Conservation (phyloP, 2,888 invertebrate genomes). For the Iselma pallidipennis region DNA sequence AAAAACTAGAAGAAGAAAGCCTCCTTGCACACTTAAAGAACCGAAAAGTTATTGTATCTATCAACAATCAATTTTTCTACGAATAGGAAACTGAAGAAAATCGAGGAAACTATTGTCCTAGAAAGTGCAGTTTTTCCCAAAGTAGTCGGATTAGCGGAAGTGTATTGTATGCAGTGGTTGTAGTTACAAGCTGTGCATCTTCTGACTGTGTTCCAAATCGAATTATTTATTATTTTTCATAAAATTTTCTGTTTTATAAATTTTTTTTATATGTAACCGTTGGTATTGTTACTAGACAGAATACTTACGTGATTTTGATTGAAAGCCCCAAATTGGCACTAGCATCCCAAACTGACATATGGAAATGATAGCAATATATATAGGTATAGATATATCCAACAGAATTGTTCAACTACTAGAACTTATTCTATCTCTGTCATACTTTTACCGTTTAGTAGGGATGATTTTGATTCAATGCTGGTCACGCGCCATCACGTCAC, state of each 20-base stretch:
- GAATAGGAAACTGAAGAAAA: no score
- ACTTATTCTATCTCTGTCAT: not conserved
- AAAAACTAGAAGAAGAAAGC: no score
- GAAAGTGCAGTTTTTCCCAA: no score
- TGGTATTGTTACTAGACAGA: no score
- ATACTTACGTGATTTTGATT: no score
- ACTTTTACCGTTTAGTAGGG: not conserved
- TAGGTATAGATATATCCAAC: not conserved
- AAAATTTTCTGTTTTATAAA: not conserved
- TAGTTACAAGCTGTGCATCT: no score
- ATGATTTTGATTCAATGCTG: conserved; percentile 21
- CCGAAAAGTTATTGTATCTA: no score
- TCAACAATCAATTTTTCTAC: no score
- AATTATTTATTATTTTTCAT: not conserved
- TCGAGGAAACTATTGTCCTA: no score
- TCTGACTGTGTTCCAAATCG: not conserved
- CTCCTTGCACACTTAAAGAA: no score
- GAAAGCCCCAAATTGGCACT: not conserved
- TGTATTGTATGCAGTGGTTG: no score
- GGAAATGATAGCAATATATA: not conserved
- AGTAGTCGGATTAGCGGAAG: no score
- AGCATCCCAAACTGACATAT: not conserved
- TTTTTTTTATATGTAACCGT: not conserved
- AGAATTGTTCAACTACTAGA: not conserved
- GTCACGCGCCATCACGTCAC: conserved; percentile 35